Evolutionary conservation across 2,888 invertebrate species (phyloP).

Genomic region (Tachina fera): DNA sequence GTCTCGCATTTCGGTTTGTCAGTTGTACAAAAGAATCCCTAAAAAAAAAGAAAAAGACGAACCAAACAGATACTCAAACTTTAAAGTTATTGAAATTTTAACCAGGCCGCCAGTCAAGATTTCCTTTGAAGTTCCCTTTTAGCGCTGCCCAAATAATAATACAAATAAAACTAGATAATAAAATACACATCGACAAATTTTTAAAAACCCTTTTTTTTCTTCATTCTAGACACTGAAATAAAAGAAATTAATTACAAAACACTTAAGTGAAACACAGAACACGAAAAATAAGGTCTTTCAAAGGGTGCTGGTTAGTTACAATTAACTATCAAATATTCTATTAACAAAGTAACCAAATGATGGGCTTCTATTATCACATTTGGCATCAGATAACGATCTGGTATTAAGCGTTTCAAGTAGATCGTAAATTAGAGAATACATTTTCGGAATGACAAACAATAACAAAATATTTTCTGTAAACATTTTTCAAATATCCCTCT

Average conservation of each 20-base stretch:
- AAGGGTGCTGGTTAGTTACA: conserved; percentile 44
- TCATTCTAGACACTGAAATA: not conserved
- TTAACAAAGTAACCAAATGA: not conserved
- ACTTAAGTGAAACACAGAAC: conserved; percentile 10
- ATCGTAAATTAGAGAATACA: too few species aligned
- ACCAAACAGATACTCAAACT: not conserved
- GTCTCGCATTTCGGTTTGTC: conserved; percentile 43
- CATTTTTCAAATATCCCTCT: not conserved
- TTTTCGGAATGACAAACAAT: too few species aligned
- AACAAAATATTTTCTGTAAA: not conserved
- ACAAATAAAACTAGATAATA: conserved; percentile 1
- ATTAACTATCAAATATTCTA: conserved; percentile 18
- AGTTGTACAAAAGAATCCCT: conserved; percentile 10
- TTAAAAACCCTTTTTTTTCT: conserved; percentile 37
- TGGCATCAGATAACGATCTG: too few species aligned
- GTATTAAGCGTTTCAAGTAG: too few species aligned
- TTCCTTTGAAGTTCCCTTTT: conserved; percentile 34
- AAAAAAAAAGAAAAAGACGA: not conserved
- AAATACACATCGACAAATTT: conserved; percentile 32
- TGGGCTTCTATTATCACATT: too few species aligned
- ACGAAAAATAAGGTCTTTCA: conserved; percentile 10
- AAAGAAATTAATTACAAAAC: conserved; percentile 52
- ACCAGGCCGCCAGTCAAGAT: conserved; percentile 16
- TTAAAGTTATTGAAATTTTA: conserved; percentile 39
- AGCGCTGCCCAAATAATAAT: not conserved